Conservation (phyloP, 2,113 vertebrate species). For the Egretta garzetta region DNA sequence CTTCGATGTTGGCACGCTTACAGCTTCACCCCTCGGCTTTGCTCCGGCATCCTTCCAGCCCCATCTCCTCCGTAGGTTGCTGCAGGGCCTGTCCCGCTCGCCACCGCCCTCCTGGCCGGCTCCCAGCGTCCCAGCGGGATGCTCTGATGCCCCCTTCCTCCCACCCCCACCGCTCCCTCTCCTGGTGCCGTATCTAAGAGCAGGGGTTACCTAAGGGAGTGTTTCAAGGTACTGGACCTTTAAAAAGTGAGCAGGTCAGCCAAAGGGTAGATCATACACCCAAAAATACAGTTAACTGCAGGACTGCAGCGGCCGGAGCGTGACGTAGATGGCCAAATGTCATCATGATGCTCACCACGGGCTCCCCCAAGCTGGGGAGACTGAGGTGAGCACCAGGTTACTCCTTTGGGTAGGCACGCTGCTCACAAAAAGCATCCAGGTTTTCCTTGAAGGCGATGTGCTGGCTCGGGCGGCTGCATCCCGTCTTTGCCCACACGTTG, state of each 20-base stretch:
- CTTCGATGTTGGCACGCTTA: not conserved
- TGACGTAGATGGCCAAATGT: not conserved
- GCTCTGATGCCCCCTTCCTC: not conserved
- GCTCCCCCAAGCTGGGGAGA: not conserved
- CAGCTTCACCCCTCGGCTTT: not conserved
- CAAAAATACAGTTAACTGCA: not conserved
- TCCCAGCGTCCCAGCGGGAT: not conserved
- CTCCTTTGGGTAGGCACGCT: not conserved
- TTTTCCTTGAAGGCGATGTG: not conserved
- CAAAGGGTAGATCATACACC: not conserved
- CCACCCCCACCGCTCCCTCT: not conserved
- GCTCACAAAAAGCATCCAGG: not conserved
- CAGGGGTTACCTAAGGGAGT: not conserved
- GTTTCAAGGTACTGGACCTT: not conserved
- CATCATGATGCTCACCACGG: accelerated
- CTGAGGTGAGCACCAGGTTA: not conserved
- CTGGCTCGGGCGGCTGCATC: not conserved
- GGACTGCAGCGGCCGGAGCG: not conserved
- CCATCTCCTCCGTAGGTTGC: not conserved
- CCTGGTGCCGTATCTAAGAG: not conserved
- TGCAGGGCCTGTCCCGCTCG: not conserved
- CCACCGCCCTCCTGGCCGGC: not conserved
- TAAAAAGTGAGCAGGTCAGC: not conserved
- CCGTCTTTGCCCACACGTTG: not conserved
- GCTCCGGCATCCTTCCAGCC: not conserved